phyloP scores from a whole-genome alignment of 2,888 invertebrate species.

The Desoria tigrina region DNA sequence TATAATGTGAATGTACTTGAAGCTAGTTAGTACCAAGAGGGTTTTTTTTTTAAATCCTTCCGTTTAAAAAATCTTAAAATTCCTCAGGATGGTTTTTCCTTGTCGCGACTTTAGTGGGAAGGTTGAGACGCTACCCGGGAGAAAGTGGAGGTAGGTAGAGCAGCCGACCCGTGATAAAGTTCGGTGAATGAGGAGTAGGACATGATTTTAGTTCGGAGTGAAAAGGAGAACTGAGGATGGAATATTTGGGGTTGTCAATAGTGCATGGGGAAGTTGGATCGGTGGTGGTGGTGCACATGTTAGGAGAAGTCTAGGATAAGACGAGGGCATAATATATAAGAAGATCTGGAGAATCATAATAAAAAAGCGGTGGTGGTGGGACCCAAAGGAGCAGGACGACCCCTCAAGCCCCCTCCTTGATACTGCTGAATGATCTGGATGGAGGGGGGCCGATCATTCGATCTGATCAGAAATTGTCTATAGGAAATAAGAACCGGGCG shows the following conservation, averaged over 20 bases:
- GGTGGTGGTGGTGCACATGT: no score
- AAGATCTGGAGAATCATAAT: constrained; percentile 14
- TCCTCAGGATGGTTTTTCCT: no score
- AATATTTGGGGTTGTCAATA: constrained; percentile 52
- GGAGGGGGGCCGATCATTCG: constrained; percentile 52
- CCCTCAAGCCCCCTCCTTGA: constrained; percentile 40
- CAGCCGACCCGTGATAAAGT: neutral
- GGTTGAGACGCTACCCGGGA: constrained; percentile 3
- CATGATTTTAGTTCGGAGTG: constrained; percentile 53
- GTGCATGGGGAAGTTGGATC: constrained; percentile 25
- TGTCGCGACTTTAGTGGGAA: no score
- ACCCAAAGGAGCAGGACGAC: constrained; percentile 16
- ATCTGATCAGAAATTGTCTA: constrained; percentile 54
- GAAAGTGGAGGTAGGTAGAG: constrained; percentile 5
- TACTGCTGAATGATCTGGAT: constrained; percentile 45
- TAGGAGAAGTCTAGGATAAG: constrained; percentile 11
- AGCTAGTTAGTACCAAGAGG: no score
- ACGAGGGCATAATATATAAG: neutral
- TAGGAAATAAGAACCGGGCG: constrained; percentile 53
- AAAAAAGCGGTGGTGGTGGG: constrained; percentile 3
- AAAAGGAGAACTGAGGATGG: constrained; percentile 52
- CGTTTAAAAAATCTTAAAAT: no score
- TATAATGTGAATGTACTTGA: no score
- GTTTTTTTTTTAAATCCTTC: no score
- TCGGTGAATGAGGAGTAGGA: constrained; percentile 44